A percentile compares a stretch with the other conserved stretches of the same genome.
phyloP scores from a whole-genome alignment of 2,888 invertebrate genomes.

The Hemaris fuciformis region DNA sequence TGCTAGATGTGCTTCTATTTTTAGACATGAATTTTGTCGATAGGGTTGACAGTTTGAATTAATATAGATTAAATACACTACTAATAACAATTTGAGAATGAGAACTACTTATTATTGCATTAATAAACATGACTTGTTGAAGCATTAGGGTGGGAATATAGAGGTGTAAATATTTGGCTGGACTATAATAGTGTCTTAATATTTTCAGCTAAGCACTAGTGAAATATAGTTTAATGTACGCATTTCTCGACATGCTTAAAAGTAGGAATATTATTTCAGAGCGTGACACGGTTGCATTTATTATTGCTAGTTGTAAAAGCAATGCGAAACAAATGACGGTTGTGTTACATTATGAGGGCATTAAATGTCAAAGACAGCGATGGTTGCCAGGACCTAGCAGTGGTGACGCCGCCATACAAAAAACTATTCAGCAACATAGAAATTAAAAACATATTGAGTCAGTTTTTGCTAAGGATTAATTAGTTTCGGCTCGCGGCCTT shows the following conservation, averaged over 20 bases:
- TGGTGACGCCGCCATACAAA: conserved; percentile 24
- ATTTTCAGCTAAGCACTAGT: background rate
- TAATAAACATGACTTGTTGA: too few relatives aligned
- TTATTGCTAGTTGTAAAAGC: conserved; percentile 31
- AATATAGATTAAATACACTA: background rate
- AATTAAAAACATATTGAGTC: background rate
- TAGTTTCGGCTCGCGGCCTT: too few relatives aligned
- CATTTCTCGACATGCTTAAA: conserved; percentile 10
- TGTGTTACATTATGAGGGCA: conserved; percentile 50
- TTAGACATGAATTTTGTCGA: too few relatives aligned
- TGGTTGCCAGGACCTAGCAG: conserved; percentile 27
- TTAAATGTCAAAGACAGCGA: conserved; percentile 48
- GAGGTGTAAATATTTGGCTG: background rate
- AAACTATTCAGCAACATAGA: background rate
- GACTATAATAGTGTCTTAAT: background rate
- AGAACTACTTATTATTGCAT: too few relatives aligned
- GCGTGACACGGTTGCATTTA: conserved; percentile 14
- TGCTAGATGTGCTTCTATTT: background rate
- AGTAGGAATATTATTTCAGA: conserved; percentile 21
- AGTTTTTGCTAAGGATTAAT: background rate
- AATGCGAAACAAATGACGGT: conserved; percentile 43
- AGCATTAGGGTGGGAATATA: background rate
- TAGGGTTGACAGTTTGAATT: too few relatives aligned
- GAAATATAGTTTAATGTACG: background rate
- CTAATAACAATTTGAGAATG: background rate